A percentile compares a stretch with the other conserved stretches of the same genome.
Evolutionary conservation across 1,140 invertebrate genomes (phyloP).

Genomic region (Drosophila bocki): DNA sequence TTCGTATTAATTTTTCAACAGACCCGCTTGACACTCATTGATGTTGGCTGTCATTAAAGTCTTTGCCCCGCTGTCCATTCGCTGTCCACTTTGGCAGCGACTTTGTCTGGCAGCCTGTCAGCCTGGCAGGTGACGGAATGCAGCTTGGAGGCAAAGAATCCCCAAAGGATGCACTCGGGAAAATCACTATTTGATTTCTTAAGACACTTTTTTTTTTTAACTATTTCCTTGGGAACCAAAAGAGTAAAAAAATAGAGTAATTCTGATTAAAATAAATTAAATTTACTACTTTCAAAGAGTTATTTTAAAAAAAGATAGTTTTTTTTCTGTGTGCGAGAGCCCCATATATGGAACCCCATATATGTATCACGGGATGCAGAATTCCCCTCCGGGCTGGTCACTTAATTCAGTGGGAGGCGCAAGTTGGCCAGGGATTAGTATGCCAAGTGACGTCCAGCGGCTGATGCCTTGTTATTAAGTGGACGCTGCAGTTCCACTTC

Average conservation of each 20-base stretch:
- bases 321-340: not conserved
- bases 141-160: constrained; percentile 28
- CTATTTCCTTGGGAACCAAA: too few relatives aligned
- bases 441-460: constrained; percentile 65
- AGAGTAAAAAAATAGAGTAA: rapidly evolving
- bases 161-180: constrained; percentile 6
- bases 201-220: not conserved
- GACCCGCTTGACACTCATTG: constrained; percentile 67
- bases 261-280: not conserved
- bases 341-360: constrained; percentile 10
- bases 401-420: constrained; percentile 49
- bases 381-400: constrained; percentile 24
- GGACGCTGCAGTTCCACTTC: constrained; percentile 42
- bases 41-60: constrained; percentile 65
- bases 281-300: too few relatives aligned
- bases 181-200: not conserved
- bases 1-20: constrained; percentile 73
- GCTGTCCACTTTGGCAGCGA: constrained; percentile 50
- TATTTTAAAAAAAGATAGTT: not conserved
- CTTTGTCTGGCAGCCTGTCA: constrained; percentile 17
- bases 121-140: constrained; percentile 22
- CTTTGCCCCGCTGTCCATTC: constrained; percentile 52
- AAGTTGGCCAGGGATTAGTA: constrained; percentile 67
- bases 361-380: not conserved
- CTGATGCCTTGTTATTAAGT: constrained; percentile 75